These are phyloP conservation scores for Nixonia krombeini DNA, from an alignment of 1,140 invertebrate species.

Conservation along the genomic window DNA sequence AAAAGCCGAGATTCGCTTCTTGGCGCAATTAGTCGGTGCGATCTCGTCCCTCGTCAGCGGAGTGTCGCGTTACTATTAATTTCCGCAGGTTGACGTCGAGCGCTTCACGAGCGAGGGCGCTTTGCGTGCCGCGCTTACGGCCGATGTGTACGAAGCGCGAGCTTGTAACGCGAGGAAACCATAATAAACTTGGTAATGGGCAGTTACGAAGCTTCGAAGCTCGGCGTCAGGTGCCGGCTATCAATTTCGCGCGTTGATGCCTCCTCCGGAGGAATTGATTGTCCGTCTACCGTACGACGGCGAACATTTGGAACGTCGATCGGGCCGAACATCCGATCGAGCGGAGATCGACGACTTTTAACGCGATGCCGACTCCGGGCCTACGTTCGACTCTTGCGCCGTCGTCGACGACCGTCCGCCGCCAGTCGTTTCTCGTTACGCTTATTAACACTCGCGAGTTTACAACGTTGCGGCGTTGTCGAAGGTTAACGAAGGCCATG, in stretches of 20 bases:
- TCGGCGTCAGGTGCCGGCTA: slow-evolving; percentile 57
- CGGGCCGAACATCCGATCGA: slow-evolving; percentile 8
- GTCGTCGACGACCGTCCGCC: no score
- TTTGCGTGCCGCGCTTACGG: no score
- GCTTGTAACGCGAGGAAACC: slow-evolving; percentile 53
- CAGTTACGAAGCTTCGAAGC: slow-evolving; percentile 52
- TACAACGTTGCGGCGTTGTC: no score
- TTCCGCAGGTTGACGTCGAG: slow-evolving; percentile 33
- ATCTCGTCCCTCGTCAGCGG: slow-evolving; percentile 33
- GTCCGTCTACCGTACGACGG: slow-evolving; percentile 45
- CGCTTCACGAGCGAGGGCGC: slow-evolving; percentile 34
- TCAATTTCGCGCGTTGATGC: slow-evolving; percentile 59
- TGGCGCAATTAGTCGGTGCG: slow-evolving; percentile 16
- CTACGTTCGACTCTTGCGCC: no score
- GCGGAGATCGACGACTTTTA: background rate
- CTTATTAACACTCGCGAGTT: no score
- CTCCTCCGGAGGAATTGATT: slow-evolving; percentile 56
- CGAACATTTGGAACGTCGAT: slow-evolving; percentile 36
- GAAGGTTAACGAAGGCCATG: no score
- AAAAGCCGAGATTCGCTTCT: background rate
- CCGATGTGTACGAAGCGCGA: slow-evolving; percentile 41
- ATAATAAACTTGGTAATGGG: slow-evolving; percentile 64
- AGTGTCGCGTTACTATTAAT: slow-evolving; percentile 41
- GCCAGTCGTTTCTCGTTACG: no score
- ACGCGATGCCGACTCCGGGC: no score